Base-by-base conservation (phyloP, 2,113 vertebrate genomes). In the Silurus asotus region DNA sequence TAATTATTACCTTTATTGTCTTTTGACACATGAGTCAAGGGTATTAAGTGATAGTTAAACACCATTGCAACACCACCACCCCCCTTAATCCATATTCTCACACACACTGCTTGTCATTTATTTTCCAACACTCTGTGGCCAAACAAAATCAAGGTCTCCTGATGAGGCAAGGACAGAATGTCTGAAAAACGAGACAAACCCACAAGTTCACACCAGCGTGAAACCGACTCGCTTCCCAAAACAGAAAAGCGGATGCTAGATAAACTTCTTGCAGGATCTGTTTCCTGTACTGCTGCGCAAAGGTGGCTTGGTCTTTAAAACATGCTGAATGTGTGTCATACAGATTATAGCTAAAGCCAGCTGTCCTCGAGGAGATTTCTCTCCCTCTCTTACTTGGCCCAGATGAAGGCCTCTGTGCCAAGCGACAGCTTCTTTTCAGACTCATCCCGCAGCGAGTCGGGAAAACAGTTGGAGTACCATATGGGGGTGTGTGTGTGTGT, bases 291-390 rank as follows among this genome's bases (percentile, higher is more conserved):
- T 2, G 58, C 28, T 49, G 58, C 28, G 8, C 59, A 77, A 83
- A 87, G 80, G 62, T 83, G 78, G 48, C 77, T 70, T 88, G 87
- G 45, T 49, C 81, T 90, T 89, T 70, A 75, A 86, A 88, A 90
- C 80, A 88, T 86, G 91, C 91, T 91, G 89, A 91, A 88, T 74
- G 80, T 86, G 88, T 88, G 80, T 88, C 84, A 48, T 70, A 87
- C 65, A 85, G 91, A 90, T 91, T 90, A 90, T 45, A 70, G 76
- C 58, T 90, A 82, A 83, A 84, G 64, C 87, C 88, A 86, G 82
- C 85, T 90, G 87, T 90, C 88, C 85, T 89, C 72, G 49, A 84
- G 83, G 70, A 84, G 82, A 89, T 90, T 85, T 67, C 64, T 82
- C 56, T 55, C 64, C 69, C 56, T 55, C 67, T 76, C 62, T 70